These are phyloP conservation scores for Amblyornis subalaris DNA, from an alignment of 2,113 vertebrate species.

Conservation along the genomic window DNA sequence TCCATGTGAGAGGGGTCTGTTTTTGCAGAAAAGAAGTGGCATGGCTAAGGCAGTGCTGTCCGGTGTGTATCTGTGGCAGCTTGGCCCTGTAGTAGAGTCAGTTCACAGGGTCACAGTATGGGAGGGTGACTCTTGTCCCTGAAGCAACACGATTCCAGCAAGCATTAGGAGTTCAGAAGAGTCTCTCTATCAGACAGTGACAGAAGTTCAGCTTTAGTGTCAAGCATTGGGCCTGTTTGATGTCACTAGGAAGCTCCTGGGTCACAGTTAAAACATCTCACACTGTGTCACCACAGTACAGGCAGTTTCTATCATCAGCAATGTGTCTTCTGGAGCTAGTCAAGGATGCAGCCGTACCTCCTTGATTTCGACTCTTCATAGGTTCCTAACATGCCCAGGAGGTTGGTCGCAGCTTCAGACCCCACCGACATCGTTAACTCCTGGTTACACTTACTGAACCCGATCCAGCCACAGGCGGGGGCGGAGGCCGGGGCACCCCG, in stretches of 20 bases:
- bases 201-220: not conserved
- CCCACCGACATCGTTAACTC: rapidly evolving
- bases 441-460: rapidly evolving
- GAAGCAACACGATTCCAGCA: not conserved
- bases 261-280: not conserved
- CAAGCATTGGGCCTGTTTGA: not conserved
- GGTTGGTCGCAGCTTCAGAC: not conserved
- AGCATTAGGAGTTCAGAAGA: not conserved
- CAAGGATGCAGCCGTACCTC: not conserved
- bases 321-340: not conserved
- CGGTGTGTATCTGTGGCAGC: constrained; percentile 4
- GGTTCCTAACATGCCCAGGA: not conserved
- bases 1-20: not conserved
- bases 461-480: rapidly evolving
- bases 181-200: not conserved
- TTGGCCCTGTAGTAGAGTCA: constrained; percentile 73
- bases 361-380: not conserved
- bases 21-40: not conserved
- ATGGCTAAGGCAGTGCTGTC: rapidly evolving
- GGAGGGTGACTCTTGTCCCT: constrained; percentile 64
- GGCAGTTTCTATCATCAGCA: not conserved
- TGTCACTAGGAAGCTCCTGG: not conserved
- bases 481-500: too few relatives aligned
- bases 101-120: constrained; percentile 81
- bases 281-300: not conserved